Base-by-base conservation (phyloP, 2,797 vertebrate species). In the Perdix hodgsoniae region DNA sequence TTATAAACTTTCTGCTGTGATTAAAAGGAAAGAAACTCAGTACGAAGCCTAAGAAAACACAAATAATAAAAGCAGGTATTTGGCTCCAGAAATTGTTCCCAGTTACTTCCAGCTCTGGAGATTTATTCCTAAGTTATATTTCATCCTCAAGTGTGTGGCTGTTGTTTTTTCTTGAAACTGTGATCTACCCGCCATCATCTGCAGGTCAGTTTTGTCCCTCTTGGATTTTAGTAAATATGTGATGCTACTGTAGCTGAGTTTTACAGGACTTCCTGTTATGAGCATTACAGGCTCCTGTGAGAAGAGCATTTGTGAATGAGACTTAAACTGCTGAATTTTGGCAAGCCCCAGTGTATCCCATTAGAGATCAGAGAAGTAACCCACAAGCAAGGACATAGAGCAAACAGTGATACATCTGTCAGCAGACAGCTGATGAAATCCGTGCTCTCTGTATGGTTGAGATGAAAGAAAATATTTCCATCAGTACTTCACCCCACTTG, bases 331-430 rank as follows among this genome's bases (percentile, higher is more conserved):
- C 84, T 90, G 90, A 91, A 88, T 74, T 57, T 94, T 95, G 75
- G 88, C 85, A 93, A 96, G 60, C 67, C 75, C 72, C 23, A 11
- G 8, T 94, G 82, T 90, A 93, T 96, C 64, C 88, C 91, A 71
- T 94, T 91, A 88, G 77, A 74, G 70, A 86, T 88, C 88, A 91
- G 84, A 95, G 61, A 49, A 77, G 61, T 91, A 97, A 90, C 83
- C 95, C 92, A 67, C 37, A 71, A 95, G 86, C 66, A 83, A 90
- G 94, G 86, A 94, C 76, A 74, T 18, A 75, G 83, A 85, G 84
- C 93, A 87, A 94, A 83, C 80, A 91, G 84, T 0, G 71, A 67
- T 96, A 77, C 72, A 75, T 97, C 94, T 96, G 90, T 95, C 88
- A 95, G 81, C 87, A 95, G 94, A 84, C 61, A 94, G 86, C 74